Base-by-base conservation (phyloP, 2,113 vertebrate genomes). In the Typhlomys cinereus region DNA sequence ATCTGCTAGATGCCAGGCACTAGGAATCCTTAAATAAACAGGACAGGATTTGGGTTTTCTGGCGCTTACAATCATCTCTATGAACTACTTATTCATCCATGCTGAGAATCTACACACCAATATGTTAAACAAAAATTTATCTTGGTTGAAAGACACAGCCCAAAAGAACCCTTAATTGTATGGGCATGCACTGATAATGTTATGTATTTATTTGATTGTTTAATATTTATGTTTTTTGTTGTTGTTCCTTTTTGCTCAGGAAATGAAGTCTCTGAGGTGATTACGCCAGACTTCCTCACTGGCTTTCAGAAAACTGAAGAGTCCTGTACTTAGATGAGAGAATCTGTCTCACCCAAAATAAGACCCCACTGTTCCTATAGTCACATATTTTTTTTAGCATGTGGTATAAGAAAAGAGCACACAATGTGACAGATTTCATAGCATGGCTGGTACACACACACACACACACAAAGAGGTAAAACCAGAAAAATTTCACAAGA, bases 251-350 rank as follows among this genome's bases (percentile, higher is more conserved):
- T 10, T 70, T 5, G 25, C 21, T 41, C 41, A 1, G 21, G 11
- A 85, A 74, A 57, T 85, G 17, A 10, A 82, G 12, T 54, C n/a
- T 70, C 15, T 71, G 23, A 34, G 44, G 80, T 75, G 66, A 79
- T 14, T 88, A 34, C 0, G n/a, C 39, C 2, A 6, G 21, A 25
- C 66, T 23, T 39, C 20, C 34, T 80, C 13, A 44, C 0, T 61
- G 66, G 23, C 8, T 89, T 89, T 92, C 80, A 91, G 59, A 41
- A 67, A 59, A 29, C 79, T 48, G 8, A 71, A 59, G 0, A 82
- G 1, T 8, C n/a, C 4, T 4, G 29, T 29, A 57, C 0, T 44
- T 34, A 20, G n/a, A 41, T 66, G 20, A 71, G 7, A 71, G 34
- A 50, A 76, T 57, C 39, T 27, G 21, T 14, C 7, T 23, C 14